A percentile compares a stretch with the other conserved stretches of the same genome.
These are phyloP conservation scores for Trachymyrmex cornetzi DNA, from an alignment of 1,140 invertebrate genomes.

Conservation along the genomic window DNA sequence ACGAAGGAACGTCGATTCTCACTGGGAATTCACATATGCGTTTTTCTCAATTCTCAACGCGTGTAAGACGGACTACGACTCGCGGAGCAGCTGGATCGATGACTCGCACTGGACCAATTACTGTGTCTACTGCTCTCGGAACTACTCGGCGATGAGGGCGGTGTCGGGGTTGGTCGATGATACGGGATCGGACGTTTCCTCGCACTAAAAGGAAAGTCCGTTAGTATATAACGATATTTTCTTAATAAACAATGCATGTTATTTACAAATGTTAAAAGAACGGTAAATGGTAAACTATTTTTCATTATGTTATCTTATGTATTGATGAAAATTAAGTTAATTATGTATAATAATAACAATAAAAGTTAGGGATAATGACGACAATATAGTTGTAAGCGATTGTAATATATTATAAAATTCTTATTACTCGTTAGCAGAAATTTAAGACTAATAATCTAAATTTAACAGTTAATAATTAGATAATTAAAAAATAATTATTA, in stretches of 20 bases:
- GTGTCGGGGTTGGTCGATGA: slow-evolving; percentile 93
- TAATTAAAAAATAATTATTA: slow-evolving; percentile 27
- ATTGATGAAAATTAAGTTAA: slow-evolving; percentile 12
- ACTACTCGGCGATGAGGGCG: slow-evolving; percentile 90
- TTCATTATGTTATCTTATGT: not conserved
- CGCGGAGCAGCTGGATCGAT: slow-evolving; percentile 84
- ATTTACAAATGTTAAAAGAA: slow-evolving; percentile 31
- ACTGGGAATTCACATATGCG: slow-evolving; percentile 30
- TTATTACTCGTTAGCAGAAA: slow-evolving; percentile 2
- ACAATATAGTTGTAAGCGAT: not conserved
- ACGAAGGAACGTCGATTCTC: slow-evolving; percentile 64
- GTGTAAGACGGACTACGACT: slow-evolving; percentile 83
- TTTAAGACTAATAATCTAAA: not conserved
- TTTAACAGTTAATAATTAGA: slow-evolving; percentile 24
- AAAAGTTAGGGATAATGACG: not conserved
- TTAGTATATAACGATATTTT: slow-evolving; percentile 62
- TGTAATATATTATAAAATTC: not conserved
- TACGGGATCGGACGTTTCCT: slow-evolving; percentile 96
- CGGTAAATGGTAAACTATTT: not conserved
- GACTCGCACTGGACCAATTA: slow-evolving; percentile 86
- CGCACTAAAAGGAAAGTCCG: slow-evolving; percentile 89
- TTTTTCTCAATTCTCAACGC: slow-evolving; percentile 75
- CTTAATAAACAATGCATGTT: not conserved
- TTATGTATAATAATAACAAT: not conserved
- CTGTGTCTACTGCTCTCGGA: slow-evolving; percentile 88